These are phyloP conservation scores for Chamaea fasciata DNA, from an alignment of 2,113 vertebrate genomes.

Conservation along the genomic window DNA sequence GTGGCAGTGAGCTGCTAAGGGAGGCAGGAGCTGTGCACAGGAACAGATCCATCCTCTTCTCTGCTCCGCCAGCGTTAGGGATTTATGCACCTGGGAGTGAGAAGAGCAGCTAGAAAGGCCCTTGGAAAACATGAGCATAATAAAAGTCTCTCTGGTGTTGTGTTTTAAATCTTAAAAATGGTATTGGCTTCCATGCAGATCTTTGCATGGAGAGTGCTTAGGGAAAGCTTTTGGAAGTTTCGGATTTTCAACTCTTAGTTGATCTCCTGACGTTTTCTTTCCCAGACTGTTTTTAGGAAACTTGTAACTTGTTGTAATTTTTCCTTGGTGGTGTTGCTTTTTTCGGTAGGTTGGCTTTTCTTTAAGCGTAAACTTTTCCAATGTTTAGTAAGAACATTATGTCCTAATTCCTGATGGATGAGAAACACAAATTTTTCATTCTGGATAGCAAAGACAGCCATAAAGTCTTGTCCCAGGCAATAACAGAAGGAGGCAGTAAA, in stretches of 20 bases:
- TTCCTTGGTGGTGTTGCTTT: not conserved
- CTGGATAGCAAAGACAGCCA: not conserved
- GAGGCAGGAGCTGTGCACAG: fast-evolving
- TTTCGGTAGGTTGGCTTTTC: fast-evolving
- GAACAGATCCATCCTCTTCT: not conserved
- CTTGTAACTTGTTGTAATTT: too few species aligned
- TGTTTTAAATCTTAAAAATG: not conserved
- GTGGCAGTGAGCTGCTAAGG: not conserved
- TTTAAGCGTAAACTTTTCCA: not conserved
- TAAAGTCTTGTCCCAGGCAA: not conserved
- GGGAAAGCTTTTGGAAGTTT: not conserved
- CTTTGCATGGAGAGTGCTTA: not conserved
- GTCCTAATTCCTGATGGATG: not conserved
- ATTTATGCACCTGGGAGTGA: not conserved
- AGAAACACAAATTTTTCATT: fast-evolving
- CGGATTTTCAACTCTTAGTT: not conserved
- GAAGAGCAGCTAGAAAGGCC: not conserved
- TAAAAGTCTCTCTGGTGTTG: not conserved
- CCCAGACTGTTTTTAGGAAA: not conserved
- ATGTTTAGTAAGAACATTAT: not conserved
- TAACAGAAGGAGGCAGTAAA: not conserved
- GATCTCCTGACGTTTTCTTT: not conserved
- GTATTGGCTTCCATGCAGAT: not conserved
- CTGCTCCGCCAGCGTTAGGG: fast-evolving
- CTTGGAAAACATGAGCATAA: not conserved